Evolutionary conservation across 2,888 invertebrate species (phyloP).

Genomic region (Cetonia aurata): DNA sequence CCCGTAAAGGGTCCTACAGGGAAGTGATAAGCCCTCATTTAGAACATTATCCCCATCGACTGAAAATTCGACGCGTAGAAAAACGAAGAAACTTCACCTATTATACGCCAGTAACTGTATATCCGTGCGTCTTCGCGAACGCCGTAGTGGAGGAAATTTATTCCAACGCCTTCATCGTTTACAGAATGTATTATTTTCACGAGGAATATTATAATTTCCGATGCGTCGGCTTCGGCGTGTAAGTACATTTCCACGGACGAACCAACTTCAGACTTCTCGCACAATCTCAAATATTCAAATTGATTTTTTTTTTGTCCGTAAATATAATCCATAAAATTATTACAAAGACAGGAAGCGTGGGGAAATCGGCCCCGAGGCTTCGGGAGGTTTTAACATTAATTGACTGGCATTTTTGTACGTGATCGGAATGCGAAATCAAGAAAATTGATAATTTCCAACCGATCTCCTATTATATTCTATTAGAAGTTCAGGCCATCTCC

Average conservation of each 20-base stretch:
- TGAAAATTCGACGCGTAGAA: too few relatives aligned
- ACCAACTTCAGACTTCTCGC: not conserved
- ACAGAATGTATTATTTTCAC: slow-evolving; percentile 7
- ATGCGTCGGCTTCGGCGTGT: not conserved
- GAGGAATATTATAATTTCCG: slow-evolving; percentile 21
- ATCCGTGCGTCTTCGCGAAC: too few relatives aligned
- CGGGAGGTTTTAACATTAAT: slow-evolving; percentile 32
- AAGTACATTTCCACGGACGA: not conserved
- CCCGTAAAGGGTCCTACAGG: too few relatives aligned
- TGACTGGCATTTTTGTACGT: slow-evolving; percentile 34
- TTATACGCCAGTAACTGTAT: too few relatives aligned
- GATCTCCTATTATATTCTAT: slow-evolving; percentile 15
- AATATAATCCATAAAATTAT: slow-evolving; percentile 35
- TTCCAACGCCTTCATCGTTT: not conserved
- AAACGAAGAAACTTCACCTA: too few relatives aligned
- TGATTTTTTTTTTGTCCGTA: slow-evolving; percentile 15
- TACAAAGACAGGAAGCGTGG: slow-evolving; percentile 35
- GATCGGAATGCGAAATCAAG: slow-evolving; percentile 32
- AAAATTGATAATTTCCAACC: slow-evolving; percentile 28
- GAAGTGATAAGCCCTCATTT: too few relatives aligned
- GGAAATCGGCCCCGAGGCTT: slow-evolving; percentile 11
- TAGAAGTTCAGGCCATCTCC: not conserved
- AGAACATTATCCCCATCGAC: too few relatives aligned
- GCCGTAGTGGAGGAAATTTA: too few relatives aligned
- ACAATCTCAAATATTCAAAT: slow-evolving; percentile 23